Evolutionary conservation across 2,888 invertebrate species (phyloP).

Genomic region (Chloroclystis v-ata): DNA sequence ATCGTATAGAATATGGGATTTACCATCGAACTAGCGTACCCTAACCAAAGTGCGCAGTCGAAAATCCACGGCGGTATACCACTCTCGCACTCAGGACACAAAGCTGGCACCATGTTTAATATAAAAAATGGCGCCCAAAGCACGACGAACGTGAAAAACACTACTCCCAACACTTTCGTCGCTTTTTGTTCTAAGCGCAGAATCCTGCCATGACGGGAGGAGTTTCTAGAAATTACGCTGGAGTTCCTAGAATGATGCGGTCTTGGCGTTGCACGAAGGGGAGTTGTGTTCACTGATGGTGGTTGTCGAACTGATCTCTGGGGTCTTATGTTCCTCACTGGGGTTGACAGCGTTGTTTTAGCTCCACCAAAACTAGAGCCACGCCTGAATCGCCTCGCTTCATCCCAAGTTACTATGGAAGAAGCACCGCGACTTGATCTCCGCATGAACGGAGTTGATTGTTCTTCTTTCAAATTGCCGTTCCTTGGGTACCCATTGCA

Average conservation of each 20-base stretch:
- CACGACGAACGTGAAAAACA: constrained; percentile 95
- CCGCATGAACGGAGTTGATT: constrained; percentile 69
- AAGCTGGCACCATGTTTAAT: constrained; percentile 89
- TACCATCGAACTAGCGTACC: constrained; percentile 95
- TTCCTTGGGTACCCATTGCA: constrained; percentile 62
- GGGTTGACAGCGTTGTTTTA: constrained; percentile 79
- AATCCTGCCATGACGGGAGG: constrained; percentile 89
- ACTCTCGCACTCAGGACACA: constrained; percentile 88
- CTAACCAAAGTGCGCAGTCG: constrained; percentile 94
- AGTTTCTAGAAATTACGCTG: constrained; percentile 88
- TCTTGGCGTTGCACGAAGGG: constrained; percentile 76
- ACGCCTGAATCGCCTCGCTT: constrained; percentile 78
- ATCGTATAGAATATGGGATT: constrained; percentile 98
- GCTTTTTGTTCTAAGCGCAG: constrained; percentile 96
- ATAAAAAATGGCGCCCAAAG: constrained; percentile 98
- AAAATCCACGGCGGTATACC: constrained; percentile 87
- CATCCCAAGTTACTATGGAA: constrained; percentile 88
- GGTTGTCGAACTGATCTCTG: constrained; percentile 58
- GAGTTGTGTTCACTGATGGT: constrained; percentile 52
- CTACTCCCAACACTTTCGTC: constrained; percentile 95
- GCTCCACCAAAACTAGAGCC: constrained; percentile 86
- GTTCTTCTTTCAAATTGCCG: constrained; percentile 59
- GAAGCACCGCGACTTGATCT: constrained; percentile 81
- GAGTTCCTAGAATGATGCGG: constrained; percentile 88
- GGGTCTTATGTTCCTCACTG: constrained; percentile 57